Conservation (phyloP, 2,888 invertebrate genomes). For the Cheilosia urbana region DNA sequence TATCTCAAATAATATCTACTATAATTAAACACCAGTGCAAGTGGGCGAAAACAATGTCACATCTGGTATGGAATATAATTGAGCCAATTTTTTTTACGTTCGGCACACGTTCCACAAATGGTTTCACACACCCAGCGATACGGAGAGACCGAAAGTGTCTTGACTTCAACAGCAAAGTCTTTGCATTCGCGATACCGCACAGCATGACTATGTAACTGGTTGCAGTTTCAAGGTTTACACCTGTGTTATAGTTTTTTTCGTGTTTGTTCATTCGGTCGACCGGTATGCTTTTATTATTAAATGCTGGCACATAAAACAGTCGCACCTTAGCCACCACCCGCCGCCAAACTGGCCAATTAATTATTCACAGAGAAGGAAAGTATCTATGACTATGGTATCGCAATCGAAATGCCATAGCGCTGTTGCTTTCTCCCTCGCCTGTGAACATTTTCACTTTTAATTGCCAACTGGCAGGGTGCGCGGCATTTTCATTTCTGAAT, state of each 20-base stretch:
- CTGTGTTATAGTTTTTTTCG: slow-evolving; percentile 47
- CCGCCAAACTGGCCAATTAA: slow-evolving; percentile 48
- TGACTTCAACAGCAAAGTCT: slow-evolving; percentile 4
- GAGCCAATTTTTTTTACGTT: slow-evolving; percentile 18
- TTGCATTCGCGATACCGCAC: slow-evolving; percentile 28
- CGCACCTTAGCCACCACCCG: slow-evolving; percentile 48
- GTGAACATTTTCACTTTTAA: slow-evolving; percentile 72
- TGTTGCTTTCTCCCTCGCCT: slow-evolving; percentile 73
- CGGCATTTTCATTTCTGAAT: slow-evolving; percentile 1
- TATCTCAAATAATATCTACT: slow-evolving; percentile 10
- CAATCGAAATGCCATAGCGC: slow-evolving; percentile 52
- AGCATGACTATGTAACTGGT: slow-evolving; percentile 58
- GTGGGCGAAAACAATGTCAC: slow-evolving; percentile 65
- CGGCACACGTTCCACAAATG: slow-evolving; percentile 67
- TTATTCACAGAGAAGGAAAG: slow-evolving; percentile 71
- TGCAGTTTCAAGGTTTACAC: slow-evolving; percentile 72
- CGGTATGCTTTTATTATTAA: slow-evolving; percentile 24
- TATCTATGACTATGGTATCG: slow-evolving; percentile 28
- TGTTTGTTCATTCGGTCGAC: slow-evolving; percentile 20
- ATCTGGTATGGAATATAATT: slow-evolving; percentile 23
- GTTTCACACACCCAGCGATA: slow-evolving; percentile 48
- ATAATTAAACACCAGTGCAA: slow-evolving; percentile 16
- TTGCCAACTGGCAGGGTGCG: slow-evolving; percentile 57
- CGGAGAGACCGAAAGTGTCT: slow-evolving; percentile 14
- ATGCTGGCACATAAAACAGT: slow-evolving; percentile 64